Base-by-base conservation (phyloP, 2,888 invertebrate genomes). In the Stenoptilia bipunctidactyla region DNA sequence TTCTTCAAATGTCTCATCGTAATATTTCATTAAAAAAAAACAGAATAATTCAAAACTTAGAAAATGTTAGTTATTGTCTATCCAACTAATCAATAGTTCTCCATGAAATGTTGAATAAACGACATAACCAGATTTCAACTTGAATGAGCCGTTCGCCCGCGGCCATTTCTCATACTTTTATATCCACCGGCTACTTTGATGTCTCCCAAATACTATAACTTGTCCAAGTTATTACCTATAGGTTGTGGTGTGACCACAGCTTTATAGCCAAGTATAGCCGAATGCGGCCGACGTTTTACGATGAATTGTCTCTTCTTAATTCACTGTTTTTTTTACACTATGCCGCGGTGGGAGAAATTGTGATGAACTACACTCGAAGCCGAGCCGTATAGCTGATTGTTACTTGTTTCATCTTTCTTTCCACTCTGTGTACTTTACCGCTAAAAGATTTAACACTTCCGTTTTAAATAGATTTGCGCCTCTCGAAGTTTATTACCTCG, bases 121-220 rank as follows among this genome's bases (percentile, higher is more conserved):
- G 20, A 20, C 20, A 20, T 20, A 20, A 20, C 20, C 20, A 20
- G 20, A 20, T 20, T 20, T 20, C 20, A 20, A 20, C 20, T 8
- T 20, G 20, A 20, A 20, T 20, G 20, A 20, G 20, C 20, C 20
- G 20, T 20, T 20, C 20, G 20, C 20, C 20, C 20, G 20, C 20
- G 20, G 20, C 61, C 66, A 59, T 82, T 74, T 79, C 68, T 80
- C 76, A 77, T 66, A 50, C 66, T 73, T 77, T 80, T 75, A 76
- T 73, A 65, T 57, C 55, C 59, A 70, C 63, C 80, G 80, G 79
- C 64, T 49, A 69, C 79, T 82, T 82, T 82, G 80, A 76, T 65
- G 70, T 67, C 69, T 52, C 70, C 74, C 66, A 68, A 76, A 79
- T 71, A 77, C 80, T 74, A 82, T 80, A 80, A 79, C 74, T 69